Conservation (phyloP, 64 coral and sea anemone species). For the Catalaphyllia jardinei region DNA sequence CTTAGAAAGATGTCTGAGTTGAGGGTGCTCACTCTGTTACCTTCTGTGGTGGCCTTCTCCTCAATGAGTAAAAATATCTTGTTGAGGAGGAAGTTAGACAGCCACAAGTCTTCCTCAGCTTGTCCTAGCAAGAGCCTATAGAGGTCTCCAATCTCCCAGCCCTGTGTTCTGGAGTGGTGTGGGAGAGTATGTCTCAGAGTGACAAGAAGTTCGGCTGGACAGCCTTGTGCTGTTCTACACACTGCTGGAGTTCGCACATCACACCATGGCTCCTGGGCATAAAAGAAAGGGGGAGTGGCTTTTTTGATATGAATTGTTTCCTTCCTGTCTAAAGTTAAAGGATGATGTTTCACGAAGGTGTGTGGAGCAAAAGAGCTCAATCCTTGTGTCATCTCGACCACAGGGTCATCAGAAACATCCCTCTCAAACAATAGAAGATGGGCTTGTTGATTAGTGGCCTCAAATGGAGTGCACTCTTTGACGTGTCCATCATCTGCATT, state of each 20-base stretch:
- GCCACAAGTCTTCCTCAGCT: not conserved
- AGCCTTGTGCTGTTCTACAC: constrained; percentile 9
- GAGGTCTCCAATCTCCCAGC: not conserved
- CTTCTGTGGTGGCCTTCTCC: constrained; percentile 7
- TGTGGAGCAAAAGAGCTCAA: not conserved
- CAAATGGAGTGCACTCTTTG: constrained; percentile 18
- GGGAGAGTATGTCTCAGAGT: not conserved
- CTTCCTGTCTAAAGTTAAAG: not conserved
- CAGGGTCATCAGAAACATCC: constrained; percentile 30
- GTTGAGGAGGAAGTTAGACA: constrained; percentile 16
- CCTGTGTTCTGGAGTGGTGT: not conserved
- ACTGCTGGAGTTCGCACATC: not conserved
- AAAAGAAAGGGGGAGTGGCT: not conserved
- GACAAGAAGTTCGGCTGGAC: constrained; percentile 2
- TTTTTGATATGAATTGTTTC: not conserved
- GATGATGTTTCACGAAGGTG: too few species aligned
- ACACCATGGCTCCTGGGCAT: not conserved
- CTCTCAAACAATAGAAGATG: constrained; percentile 67
- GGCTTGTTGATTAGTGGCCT: constrained; percentile 45
- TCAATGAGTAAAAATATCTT: not conserved
- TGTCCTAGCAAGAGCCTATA: not conserved
- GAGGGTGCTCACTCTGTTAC: constrained; percentile 45
- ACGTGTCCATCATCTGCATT: constrained; percentile 40
- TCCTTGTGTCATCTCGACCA: constrained; percentile 27
- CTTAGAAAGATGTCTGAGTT: constrained; percentile 61